These are phyloP conservation scores for Chionis minor DNA, from an alignment of 2,113 vertebrate species.

Conservation along the genomic window DNA sequence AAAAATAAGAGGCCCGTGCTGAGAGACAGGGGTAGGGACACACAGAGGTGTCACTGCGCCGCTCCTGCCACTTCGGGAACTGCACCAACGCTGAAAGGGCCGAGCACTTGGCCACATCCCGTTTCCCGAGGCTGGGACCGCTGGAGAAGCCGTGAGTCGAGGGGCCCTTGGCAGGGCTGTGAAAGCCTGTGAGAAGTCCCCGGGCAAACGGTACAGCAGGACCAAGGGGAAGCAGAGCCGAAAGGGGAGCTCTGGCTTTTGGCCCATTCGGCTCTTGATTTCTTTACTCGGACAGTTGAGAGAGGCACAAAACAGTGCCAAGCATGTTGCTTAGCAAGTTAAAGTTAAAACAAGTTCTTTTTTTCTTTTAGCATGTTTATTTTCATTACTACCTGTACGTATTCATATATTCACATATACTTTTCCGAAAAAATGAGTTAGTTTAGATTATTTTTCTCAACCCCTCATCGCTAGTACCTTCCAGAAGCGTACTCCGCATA, in stretches of 20 bases:
- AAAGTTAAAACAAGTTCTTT: neutral
- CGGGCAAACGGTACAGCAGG: accelerated
- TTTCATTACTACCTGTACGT: neutral
- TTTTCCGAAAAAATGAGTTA: neutral
- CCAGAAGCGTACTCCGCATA: too few relatives aligned
- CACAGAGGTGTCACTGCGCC: neutral
- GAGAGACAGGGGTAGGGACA: neutral
- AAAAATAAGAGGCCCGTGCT: accelerated
- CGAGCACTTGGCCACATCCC: neutral
- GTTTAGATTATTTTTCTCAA: neutral
- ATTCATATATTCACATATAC: neutral
- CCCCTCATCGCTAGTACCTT: neutral
- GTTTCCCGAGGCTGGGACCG: accelerated
- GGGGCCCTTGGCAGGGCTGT: neutral
- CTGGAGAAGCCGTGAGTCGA: neutral
- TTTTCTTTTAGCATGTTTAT: neutral
- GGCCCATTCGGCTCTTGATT: neutral
- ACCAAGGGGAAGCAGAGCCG: neutral
- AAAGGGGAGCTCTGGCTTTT: neutral
- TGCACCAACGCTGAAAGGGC: neutral
- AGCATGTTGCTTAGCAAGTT: neutral
- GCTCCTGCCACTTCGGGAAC: neutral
- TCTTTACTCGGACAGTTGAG: neutral
- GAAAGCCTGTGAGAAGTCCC: neutral
- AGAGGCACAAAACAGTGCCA: neutral